Evolutionary conservation across 1,140 invertebrate genomes (phyloP).

Genomic region (Drosophila malerkotliana): DNA sequence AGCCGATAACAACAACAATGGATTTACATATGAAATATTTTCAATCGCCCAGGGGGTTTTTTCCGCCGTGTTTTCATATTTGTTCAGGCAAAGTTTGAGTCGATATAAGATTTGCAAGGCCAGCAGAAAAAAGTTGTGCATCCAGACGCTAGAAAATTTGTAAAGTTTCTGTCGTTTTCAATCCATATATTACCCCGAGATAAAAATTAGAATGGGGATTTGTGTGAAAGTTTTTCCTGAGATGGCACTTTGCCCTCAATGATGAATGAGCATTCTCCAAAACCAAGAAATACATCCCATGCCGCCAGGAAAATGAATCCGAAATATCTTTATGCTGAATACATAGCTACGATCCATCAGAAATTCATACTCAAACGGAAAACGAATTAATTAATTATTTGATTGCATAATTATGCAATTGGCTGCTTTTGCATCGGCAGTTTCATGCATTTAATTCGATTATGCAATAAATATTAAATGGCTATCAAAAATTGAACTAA

Average conservation of each 20-base stretch:
- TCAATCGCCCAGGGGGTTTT: conserved; percentile 65
- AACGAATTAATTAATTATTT: conserved; percentile 4
- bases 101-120: conserved; percentile 35
- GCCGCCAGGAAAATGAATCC: not conserved
- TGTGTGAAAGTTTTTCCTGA: conserved; percentile 7
- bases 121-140: conserved; percentile 45
- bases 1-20: conserved; percentile 47
- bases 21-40: conserved; percentile 76
- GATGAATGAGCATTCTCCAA: conserved; percentile 3
- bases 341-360: not conserved
- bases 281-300: not conserved
- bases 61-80: conserved; percentile 57
- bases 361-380: not conserved
- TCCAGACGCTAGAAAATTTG: conserved; percentile 44
- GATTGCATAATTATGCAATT: not conserved
- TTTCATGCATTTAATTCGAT: not conserved
- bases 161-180: conserved; percentile 61
- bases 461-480: conserved; percentile 26
- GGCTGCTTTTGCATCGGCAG: not conserved
- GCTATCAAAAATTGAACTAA: not conserved
- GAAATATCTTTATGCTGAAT: not conserved
- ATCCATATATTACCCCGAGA: conserved; percentile 45
- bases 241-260: conserved; percentile 9
- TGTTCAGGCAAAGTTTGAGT: conserved; percentile 54
- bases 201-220: conserved; percentile 39